Conservation (phyloP, 2,113 vertebrate species). For the Eulemur rufifrons region DNA sequence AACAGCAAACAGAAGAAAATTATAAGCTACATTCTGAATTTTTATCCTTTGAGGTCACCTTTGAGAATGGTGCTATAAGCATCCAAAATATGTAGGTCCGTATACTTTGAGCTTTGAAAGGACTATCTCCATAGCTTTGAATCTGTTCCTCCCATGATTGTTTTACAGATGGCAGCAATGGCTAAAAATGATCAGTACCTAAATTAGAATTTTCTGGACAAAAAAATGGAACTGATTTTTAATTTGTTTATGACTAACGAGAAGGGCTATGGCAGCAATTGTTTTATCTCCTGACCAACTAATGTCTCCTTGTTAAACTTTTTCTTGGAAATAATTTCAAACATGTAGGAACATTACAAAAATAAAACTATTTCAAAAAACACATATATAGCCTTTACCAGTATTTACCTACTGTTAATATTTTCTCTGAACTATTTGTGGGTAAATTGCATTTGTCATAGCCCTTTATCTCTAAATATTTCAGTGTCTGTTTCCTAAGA, state of each 20-base stretch:
- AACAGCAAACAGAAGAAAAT: constrained; percentile 32
- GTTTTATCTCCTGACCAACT: not conserved
- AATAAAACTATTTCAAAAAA: constrained; percentile 4
- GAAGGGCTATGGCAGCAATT: constrained; percentile 8
- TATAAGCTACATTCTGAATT: constrained; percentile 31
- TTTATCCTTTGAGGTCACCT: constrained; percentile 24
- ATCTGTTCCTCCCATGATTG: not conserved
- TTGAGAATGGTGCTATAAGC: constrained; percentile 30
- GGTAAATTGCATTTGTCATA: not conserved
- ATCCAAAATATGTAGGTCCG: constrained; percentile 25
- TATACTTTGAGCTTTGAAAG: constrained; percentile 5
- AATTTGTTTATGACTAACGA: constrained; percentile 20
- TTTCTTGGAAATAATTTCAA: constrained; percentile 30
- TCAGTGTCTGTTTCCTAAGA: not conserved
- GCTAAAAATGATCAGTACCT: constrained; percentile 2
- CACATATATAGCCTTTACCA: not conserved
- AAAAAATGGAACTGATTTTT: constrained; percentile 26
- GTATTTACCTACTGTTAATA: not conserved
- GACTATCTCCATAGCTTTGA: not conserved
- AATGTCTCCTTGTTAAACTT: not conserved
- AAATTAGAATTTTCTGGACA: not conserved
- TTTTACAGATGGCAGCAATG: not conserved
- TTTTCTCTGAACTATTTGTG: constrained; percentile 33
- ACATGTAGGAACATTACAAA: not conserved
- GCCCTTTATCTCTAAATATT: not conserved